Evolutionary conservation across 1,140 invertebrate species (phyloP), one percentile per base, ranked within the genome.

Genomic region (Scaptomyza montana): DNA sequence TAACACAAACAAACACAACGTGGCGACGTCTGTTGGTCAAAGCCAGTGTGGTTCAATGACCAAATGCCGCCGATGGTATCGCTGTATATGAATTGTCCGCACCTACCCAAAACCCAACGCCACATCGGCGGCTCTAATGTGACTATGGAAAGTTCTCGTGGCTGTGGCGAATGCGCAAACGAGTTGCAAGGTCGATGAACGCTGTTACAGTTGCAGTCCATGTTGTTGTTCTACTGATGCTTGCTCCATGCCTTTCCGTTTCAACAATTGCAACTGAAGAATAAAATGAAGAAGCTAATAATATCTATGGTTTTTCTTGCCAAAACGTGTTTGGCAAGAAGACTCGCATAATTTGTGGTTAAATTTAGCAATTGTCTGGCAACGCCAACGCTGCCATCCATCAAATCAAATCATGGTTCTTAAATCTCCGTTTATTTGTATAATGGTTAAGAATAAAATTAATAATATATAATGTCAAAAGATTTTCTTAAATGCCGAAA

Each of bases 151-250:
- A 47, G 63, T 67, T 49, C 60, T 56, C 47, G 59, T 63, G 45
- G 57, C 57, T 13, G 43, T 39, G 43, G 51, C 53, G 41, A 80
- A 64, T 63, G 67, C 53, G 56, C 77, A 75, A 80, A 80, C 78
- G 73, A 77, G 78, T 80, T 80, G 76, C 80, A 89, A 89, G 84
- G 85, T 89, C 85, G 85, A 84, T 85, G 85, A 89, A 89, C 85
- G 82, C 77, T 41, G 13, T 64, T 45, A 30, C 39, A 43, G 36
- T 21, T 45, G 47, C 49, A 13, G 33, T 43, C 12, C 4, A 5
- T n/a, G 39, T n/a, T 43, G 39, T 43, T 43, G 39, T 5, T 5
- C 5, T 9, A n/a, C 7, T 6, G 53, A 33, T 49, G 68, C 45
- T 65, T 43, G 39, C 12, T n/a, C n/a, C 9, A 36, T 36, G 33